Base-by-base conservation (phyloP, 2,888 invertebrate species). In the Oxytorus armatus region DNA sequence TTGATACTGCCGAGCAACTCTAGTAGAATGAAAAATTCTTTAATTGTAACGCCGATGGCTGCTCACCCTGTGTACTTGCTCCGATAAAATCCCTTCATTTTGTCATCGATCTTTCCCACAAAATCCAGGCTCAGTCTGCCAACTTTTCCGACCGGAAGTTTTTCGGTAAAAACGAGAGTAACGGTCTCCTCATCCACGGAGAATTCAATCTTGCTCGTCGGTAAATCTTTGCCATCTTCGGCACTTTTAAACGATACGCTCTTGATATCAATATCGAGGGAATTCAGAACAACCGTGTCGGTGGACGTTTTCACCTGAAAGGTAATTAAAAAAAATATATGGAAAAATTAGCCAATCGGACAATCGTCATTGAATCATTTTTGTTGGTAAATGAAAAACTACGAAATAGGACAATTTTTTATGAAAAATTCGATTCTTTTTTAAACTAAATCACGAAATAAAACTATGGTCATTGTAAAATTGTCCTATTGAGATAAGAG, bases 11-110 rank as follows among this genome's bases (percentile, higher is more conserved):
- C n/a, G n/a, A n/a, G n/a, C n/a, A n/a, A n/a, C n/a, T n/a, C n/a
- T n/a, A n/a, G n/a, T n/a, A n/a, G n/a, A 42, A 5, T 42, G n/a
- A n/a, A 10, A 47, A 14, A 14, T 2, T 47, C 11, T 47, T 47
- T 47, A 14, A 2, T 16, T 1, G 16, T 47, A 23, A 23, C 14
- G 3, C 7, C 8, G 16, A 18, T 18, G 16, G 0, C 44, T 21
- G n/a, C 83, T 86, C 89, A 93, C 93, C 91, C 92, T 3, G 91
- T 92, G 92, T 97, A 98, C 93, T 97, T 97, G 92, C 97, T 97
- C 66, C 98, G 95, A 92, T 98, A 98, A 84, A 98, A 95, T n/a
- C 98, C 98, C 92, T 96, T 97, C 96, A 98, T 97, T 92, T 97
- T 97, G 89, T 98, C 97, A 90, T 97, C 97, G 69, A 98, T 94